Percentiles rank a stretch among this genome's conserved stretches.
Conservation (phyloP, 2,113 vertebrate species). For the Pachypanchax playfairii region DNA sequence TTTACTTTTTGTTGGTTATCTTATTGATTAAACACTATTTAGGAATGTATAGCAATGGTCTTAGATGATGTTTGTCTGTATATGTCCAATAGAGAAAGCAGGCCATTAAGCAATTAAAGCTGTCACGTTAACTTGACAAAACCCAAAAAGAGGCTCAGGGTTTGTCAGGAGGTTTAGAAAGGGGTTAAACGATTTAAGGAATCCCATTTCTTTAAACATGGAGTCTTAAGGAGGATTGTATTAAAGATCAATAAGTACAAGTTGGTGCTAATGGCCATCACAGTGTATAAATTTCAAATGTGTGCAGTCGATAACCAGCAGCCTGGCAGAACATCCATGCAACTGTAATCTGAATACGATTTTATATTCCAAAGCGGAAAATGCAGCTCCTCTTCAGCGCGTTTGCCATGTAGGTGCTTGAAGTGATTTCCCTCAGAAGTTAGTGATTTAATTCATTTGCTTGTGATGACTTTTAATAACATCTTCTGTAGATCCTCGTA, state of each 20-base stretch:
- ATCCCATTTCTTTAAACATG: background rate
- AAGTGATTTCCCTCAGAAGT: constrained; percentile 29
- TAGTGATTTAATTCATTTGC: constrained; percentile 13
- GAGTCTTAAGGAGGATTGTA: constrained; percentile 4
- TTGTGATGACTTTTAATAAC: constrained; percentile 42
- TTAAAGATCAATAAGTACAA: constrained; percentile 9
- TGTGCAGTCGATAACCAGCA: background rate
- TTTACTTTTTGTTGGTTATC: constrained; percentile 22
- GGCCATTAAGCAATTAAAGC: too few species aligned
- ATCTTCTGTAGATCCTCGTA: constrained; percentile 47
- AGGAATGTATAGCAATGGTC: too few species aligned
- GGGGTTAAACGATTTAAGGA: background rate
- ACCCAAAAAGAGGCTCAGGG: too few species aligned
- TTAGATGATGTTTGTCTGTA: too few species aligned
- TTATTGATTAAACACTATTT: too few species aligned
- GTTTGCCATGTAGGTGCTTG: constrained; percentile 32
- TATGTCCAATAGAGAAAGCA: too few species aligned
- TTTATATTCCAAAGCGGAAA: constrained; percentile 15
- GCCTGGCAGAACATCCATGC: background rate
- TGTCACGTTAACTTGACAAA: too few species aligned
- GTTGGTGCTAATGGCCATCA: background rate
- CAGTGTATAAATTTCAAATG: background rate
- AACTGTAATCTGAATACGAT: background rate
- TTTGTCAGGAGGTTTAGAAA: background rate
- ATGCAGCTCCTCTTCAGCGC: constrained; percentile 11